Evolutionary conservation across 1,140 invertebrate species (phyloP), one percentile per base, ranked within the genome.

Genomic region (Cylas formicarius): DNA sequence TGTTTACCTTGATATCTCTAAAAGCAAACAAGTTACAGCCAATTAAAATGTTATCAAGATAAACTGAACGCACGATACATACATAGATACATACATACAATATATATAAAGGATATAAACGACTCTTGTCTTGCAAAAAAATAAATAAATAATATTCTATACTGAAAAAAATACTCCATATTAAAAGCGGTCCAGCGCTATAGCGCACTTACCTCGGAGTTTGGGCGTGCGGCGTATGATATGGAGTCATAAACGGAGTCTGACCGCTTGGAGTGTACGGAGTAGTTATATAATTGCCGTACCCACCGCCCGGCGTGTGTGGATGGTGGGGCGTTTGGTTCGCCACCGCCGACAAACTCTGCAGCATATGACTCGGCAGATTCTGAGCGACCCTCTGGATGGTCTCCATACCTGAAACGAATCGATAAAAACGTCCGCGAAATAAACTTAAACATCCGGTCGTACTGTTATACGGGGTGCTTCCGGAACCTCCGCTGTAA

Each of bases 221-320:
- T 47, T 79, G 67, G 21, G 73, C 69, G 55, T 77, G 80, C 0
- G 85, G 84, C 1, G 83, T 82, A 36, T 80, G 80, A 59, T 88
- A 90, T 0, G 88, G 87, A 0, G 89, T 91, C 81, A 92, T 86
- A 67, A 86, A 90, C 0, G 89, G 89, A 0, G 88, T 91, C 62
- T 90, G 87, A 0, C 86, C 87, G 37, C 86, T 89, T 1, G 89
- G 89, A 10, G 88, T 90, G 56, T 91, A 90, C 0, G 88, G 87
- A 10, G 75, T 78, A 55, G 76, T 75, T 11, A 76, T 69, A 58
- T 75, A 76, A 20, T 66, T 68, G 44, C 59, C 62, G 43, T 69
- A 70, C 10, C 67, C 67, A 22, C 70, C 71, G 23, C 72, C 75
- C 18, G 77, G 78, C 1, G 77, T 81, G 45, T 75, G 78, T 4